These are phyloP conservation scores for Neocrepidodera transversa DNA, from an alignment of 2,888 invertebrate genomes.

Conservation along the genomic window DNA sequence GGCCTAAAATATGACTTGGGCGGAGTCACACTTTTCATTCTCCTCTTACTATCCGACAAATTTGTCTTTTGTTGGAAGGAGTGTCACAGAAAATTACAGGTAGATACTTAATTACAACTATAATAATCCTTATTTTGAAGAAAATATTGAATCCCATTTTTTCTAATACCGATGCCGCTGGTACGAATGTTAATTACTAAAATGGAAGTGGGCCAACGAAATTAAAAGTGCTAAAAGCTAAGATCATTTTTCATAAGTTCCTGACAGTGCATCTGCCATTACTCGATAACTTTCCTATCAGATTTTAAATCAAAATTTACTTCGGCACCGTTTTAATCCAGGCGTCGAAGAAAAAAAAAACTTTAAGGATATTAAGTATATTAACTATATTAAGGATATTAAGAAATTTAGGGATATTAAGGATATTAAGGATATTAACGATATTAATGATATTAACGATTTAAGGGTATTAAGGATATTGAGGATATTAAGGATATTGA, in stretches of 20 bases:
- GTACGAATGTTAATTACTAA: background rate
- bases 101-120: background rate
- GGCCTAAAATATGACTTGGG: slow-evolving; percentile 42
- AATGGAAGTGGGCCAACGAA: slow-evolving; percentile 13
- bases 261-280: slow-evolving; percentile 53
- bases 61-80: slow-evolving; percentile 30
- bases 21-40: slow-evolving; percentile 43
- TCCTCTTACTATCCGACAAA: slow-evolving; percentile 39
- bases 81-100: background rate
- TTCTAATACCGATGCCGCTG: background rate
- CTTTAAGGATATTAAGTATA: too few relatives aligned
- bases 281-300: slow-evolving; percentile 58
- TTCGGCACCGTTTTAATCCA: slow-evolving; percentile 16
- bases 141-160: too few relatives aligned
- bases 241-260: slow-evolving; percentile 54
- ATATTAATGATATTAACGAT: too few relatives aligned
- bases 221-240: slow-evolving; percentile 24
- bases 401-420: too few relatives aligned
- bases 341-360: slow-evolving; percentile 33
- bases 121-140: too few relatives aligned
- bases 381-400: too few relatives aligned
- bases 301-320: slow-evolving; percentile 54
- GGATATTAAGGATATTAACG: too few relatives aligned
- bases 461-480: too few relatives aligned
- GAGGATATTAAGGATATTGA: too few relatives aligned